Percentiles rank a stretch among this genome's conserved stretches.
Conservation (phyloP, 2,888 invertebrate species). For the Philonicus albiceps region DNA sequence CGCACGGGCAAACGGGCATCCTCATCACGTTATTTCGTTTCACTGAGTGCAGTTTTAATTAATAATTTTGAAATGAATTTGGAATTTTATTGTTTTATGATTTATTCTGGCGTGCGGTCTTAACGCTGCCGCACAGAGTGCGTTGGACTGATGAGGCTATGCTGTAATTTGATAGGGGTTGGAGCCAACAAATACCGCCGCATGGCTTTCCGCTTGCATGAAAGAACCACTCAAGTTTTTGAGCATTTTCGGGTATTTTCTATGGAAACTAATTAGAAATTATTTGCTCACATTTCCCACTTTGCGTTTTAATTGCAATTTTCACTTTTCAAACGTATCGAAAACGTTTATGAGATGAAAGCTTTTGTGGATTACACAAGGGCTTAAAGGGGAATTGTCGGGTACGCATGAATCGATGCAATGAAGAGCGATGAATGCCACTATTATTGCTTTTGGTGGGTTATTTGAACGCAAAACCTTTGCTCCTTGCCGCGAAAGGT, state of each 20-base stretch:
- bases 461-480: background rate
- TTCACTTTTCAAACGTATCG: slow-evolving; percentile 32
- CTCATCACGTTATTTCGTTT: slow-evolving; percentile 32
- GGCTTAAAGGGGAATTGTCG: background rate
- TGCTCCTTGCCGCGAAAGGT: background rate
- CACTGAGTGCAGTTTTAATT: slow-evolving; percentile 45
- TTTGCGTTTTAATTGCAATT: slow-evolving; percentile 39
- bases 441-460: slow-evolving; percentile 25
- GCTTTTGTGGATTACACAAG: background rate
- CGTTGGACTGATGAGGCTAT: background rate
- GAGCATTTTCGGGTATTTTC: slow-evolving; percentile 28
- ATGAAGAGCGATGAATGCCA: background rate
- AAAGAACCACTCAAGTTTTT: slow-evolving; percentile 33
- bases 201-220: background rate
- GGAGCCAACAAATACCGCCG: background rate
- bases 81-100: slow-evolving; percentile 43
- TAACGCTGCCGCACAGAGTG: background rate
- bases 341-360: slow-evolving; percentile 28
- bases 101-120: background rate
- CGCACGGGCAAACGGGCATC: slow-evolving; percentile 7
- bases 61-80: slow-evolving; percentile 45
- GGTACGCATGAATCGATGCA: background rate
- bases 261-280: slow-evolving; percentile 40
- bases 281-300: slow-evolving; percentile 38
- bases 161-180: background rate